Base-by-base conservation (phyloP, 2,888 invertebrate genomes). In the Cryptops parisi region DNA sequence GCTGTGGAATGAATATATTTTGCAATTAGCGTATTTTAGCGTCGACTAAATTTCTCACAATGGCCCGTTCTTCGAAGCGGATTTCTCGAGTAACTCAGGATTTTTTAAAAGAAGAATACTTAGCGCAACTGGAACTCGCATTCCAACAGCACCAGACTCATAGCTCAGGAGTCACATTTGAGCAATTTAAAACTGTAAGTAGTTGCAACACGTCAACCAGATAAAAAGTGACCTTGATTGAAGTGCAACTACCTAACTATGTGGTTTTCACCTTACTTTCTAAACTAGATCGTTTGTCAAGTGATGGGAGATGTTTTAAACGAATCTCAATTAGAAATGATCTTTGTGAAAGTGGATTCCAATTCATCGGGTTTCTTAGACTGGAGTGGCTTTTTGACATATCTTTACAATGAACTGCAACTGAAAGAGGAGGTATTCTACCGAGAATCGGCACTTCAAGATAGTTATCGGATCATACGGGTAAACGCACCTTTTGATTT, bases 361-460 rank as follows among this genome's bases (percentile, higher is more conserved):
- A 21, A 49, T 5, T 33, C 49, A 15, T 39, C 49, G 6, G 49
- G 49, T 4, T 1, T 33, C 2, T 22, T 49, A n/a, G 19, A 39
- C 22, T 49, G 49, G 49, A 22, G 39, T 15, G 49, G 49, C 2
- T 49, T 49, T 38, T 21, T 49, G 3, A 9, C 49, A 6, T 38
- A 23, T 49, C 21, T 49, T 40, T 21, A 25, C 9, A 49, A 4
- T 17, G 3, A 19, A 39, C 22, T 49, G 9, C 21, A 40, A 21
- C 22, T 21, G 1, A 26, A 25, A 15, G 40, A 33, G 22, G 22
- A 17, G 6, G 38, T 27, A 2, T 21, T 3, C n/a, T 4, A 21
- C 23, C 17, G 23, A 49, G 22, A 39, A n/a, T 21, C 48, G 4
- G 2, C 19, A 6, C 17, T 41, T 6, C 12, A 41, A 41, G 43